Conservation (phyloP, 2,888 invertebrate species). For the Nephrotoma flavescens region DNA sequence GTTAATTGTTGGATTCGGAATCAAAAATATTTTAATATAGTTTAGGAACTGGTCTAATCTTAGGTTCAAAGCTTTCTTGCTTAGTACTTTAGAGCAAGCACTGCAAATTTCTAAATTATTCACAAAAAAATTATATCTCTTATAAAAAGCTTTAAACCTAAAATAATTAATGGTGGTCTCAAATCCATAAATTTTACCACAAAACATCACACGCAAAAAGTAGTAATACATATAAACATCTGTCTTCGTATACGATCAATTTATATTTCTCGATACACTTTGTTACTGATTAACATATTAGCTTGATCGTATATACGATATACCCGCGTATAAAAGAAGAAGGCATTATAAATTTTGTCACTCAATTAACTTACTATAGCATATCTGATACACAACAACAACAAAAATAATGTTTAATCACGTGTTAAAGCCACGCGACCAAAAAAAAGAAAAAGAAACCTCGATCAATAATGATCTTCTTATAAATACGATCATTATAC, state of each 20-base stretch:
- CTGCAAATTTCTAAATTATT: no score
- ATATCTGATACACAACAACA: not conserved
- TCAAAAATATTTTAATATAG: no score
- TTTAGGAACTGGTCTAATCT: no score
- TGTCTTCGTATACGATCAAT: not conserved
- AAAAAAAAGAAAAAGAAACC: not conserved
- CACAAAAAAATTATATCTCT: no score
- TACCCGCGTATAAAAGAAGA: not conserved
- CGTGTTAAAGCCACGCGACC: slow-evolving; percentile 4
- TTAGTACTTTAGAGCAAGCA: no score
- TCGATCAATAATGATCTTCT: not conserved
- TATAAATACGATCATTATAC: not conserved
- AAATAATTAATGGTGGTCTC: not conserved
- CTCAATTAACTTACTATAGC: not conserved
- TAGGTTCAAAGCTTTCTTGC: no score
- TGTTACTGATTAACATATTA: not conserved
- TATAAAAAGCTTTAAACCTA: no score
- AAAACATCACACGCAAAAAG: not conserved
- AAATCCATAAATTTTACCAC: not conserved
- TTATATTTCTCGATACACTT: not conserved
- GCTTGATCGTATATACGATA: not conserved
- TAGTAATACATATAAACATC: not conserved
- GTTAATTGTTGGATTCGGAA: no score
- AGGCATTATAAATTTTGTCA: not conserved
- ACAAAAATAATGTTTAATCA: not conserved